These are phyloP conservation scores for Pantelozetes paolii DNA, from an alignment of 2,888 invertebrate species.

Conservation along the genomic window DNA sequence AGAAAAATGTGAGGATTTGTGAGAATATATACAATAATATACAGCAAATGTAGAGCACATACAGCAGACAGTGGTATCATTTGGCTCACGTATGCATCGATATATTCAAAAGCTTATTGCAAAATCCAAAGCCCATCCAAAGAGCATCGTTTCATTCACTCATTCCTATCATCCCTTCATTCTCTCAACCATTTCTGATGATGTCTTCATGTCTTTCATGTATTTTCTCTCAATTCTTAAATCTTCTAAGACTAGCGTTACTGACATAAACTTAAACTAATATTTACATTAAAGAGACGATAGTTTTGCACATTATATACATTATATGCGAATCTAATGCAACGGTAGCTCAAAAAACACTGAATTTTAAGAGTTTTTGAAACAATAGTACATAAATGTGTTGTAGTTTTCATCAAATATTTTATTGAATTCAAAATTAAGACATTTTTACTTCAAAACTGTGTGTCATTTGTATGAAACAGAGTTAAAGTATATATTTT, in stretches of 20 bases:
- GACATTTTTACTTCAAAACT: too few relatives aligned
- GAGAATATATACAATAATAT: neutral
- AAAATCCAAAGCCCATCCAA: constrained; percentile 6
- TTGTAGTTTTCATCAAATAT: neutral
- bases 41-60: too few relatives aligned
- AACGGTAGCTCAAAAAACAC: neutral
- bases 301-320: neutral
- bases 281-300: constrained; percentile 24
- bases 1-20: constrained; percentile 14
- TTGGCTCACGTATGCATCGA: constrained; percentile 15
- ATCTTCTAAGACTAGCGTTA: constrained; percentile 17
- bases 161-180: neutral
- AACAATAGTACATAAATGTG: neutral
- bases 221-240: constrained; percentile 28
- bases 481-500: too few relatives aligned
- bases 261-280: constrained; percentile 32
- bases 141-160: constrained; percentile 5
- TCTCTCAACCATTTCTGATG: neutral
- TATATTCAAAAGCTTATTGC: constrained; percentile 14
- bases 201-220: constrained; percentile 22
- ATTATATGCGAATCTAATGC: constrained; percentile 23
- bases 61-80: constrained; percentile 3
- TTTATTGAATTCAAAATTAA: neutral
- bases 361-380: neutral
- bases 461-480: too few relatives aligned